These are phyloP conservation scores for Saturnia japonica DNA, from an alignment of 2,888 invertebrate genomes.

Conservation along the genomic window DNA sequence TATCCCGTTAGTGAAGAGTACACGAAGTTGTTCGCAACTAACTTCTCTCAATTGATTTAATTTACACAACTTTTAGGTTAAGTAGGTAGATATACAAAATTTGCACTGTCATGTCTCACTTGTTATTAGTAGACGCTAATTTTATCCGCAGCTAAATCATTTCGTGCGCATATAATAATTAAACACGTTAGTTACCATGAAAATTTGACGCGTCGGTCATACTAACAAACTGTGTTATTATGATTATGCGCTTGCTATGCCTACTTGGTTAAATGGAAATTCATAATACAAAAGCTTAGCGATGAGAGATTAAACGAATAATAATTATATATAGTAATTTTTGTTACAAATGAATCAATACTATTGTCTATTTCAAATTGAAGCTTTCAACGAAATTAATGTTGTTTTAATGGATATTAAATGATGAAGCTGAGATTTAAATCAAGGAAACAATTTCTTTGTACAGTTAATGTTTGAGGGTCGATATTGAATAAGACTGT, in stretches of 20 bases:
- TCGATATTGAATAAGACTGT: conserved; percentile 65
- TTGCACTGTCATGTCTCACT: conserved; percentile 66
- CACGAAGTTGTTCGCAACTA: conserved; percentile 50
- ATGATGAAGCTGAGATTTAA: conserved; percentile 46
- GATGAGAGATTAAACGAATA: conserved; percentile 31
- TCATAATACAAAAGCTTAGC: conserved; percentile 39
- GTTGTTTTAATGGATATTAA: conserved; percentile 44
- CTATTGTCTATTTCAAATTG: conserved; percentile 33
- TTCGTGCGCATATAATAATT: conserved; percentile 58
- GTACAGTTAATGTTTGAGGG: conserved; percentile 53
- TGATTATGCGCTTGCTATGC: conserved; percentile 44
- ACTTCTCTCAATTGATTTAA: conserved; percentile 61
- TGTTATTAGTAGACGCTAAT: conserved; percentile 64
- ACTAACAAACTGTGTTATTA: conserved; percentile 56
- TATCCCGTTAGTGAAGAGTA: conserved; percentile 52
- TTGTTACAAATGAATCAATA: conserved; percentile 26
- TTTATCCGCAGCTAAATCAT: conserved; percentile 59
- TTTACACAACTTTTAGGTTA: conserved; percentile 66
- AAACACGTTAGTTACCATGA: conserved; percentile 52
- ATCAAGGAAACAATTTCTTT: conserved; percentile 52
- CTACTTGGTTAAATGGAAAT: conserved; percentile 39
- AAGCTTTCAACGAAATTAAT: conserved; percentile 46
- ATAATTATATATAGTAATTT: conserved; percentile 28
- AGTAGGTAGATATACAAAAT: conserved; percentile 65
- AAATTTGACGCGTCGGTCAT: conserved; percentile 53